Evolutionary conservation across 2,113 vertebrate genomes (phyloP).

Genomic region (Sardina pilchardus): DNA sequence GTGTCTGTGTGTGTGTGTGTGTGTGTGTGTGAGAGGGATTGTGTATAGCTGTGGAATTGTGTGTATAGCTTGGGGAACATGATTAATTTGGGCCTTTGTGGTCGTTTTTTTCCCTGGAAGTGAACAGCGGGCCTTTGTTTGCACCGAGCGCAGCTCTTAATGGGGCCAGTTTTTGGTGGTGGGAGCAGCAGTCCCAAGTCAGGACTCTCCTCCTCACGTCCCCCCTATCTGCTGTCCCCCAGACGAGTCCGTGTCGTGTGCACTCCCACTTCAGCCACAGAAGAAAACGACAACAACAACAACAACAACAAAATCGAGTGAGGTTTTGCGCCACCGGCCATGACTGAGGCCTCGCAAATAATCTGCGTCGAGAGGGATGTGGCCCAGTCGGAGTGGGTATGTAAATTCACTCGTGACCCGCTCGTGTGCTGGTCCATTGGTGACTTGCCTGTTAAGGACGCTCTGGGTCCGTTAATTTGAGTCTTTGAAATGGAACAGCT

Average conservation of each 20-base stretch:
- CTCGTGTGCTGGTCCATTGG: neutral
- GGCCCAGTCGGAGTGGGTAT: neutral
- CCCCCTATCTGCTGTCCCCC: neutral
- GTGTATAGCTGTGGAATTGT: neutral
- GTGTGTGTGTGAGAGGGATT: neutral
- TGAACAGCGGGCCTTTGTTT: neutral
- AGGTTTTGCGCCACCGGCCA: neutral
- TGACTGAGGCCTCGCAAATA: neutral
- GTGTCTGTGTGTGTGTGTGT: neutral
- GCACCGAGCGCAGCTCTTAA: neutral
- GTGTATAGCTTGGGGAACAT: neutral
- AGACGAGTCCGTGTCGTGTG: neutral
- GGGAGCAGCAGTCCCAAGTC: neutral
- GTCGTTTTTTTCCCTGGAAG: constrained; percentile 21
- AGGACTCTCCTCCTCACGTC: neutral
- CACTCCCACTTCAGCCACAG: neutral
- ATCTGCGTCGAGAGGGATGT: neutral
- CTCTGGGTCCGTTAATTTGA: neutral
- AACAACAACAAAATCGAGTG: neutral
- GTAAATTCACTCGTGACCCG: neutral
- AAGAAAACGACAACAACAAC: neutral
- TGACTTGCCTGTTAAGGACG: neutral
- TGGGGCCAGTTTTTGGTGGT: neutral
- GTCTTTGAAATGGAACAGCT: neutral
- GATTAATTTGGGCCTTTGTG: constrained; percentile 13